Conservation (phyloP, 1,140 invertebrate genomes). For the Neodiprion virginianus region DNA sequence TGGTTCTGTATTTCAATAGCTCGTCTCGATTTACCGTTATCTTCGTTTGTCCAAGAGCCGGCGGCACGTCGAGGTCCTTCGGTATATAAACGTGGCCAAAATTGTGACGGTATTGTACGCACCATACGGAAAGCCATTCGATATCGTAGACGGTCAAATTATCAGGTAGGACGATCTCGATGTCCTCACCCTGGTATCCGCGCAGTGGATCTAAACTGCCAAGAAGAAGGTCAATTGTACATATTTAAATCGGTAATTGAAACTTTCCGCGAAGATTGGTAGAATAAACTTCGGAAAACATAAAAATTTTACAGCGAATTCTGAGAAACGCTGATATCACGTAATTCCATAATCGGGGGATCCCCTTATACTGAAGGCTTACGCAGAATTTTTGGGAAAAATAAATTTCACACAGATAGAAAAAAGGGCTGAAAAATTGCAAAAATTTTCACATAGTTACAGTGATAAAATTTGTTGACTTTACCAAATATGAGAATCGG, state of each 20-base stretch:
- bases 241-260: not conserved
- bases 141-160: slow-evolving; percentile 89
- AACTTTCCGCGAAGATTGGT: not conserved
- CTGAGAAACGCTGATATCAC: no score
- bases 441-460: no score
- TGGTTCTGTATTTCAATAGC: slow-evolving; percentile 3
- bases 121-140: slow-evolving; percentile 92
- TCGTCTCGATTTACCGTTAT: slow-evolving; percentile 76
- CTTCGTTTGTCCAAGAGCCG: slow-evolving; percentile 86
- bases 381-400: no score
- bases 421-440: no score
- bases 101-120: slow-evolving; percentile 84
- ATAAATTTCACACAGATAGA: no score
- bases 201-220: slow-evolving; percentile 76
- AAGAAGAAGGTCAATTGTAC: slow-evolving; percentile 17
- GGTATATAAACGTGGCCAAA: slow-evolving; percentile 91
- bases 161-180: slow-evolving; percentile 85
- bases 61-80: slow-evolving; percentile 87
- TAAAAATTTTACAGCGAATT: slow-evolving; percentile 12
- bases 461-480: no score
- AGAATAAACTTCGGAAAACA: slow-evolving; percentile 14
- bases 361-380: no score
- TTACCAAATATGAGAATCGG: no score
- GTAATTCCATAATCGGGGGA: no score
- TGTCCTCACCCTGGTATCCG: slow-evolving; percentile 88